Evolutionary conservation across 2,797 vertebrate species (phyloP), one percentile per base, ranked within the genome.

Genomic region (Scyliorhinus canicula): DNA sequence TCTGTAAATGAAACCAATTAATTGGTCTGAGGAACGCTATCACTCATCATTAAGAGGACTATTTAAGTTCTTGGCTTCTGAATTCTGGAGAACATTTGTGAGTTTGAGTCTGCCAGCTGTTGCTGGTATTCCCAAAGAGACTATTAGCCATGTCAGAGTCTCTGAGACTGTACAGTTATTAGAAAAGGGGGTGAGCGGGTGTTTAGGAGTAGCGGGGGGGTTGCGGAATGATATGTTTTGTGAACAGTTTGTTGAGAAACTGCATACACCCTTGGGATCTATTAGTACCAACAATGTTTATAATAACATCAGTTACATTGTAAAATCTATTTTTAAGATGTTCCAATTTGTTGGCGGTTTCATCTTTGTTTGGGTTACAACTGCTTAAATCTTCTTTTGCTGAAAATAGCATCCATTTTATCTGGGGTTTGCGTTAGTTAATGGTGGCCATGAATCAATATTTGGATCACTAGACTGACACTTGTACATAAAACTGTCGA

Each of bases 31-130:
- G 67, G 69, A 94, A 94, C 47, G 50, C 93, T 94, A 94, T 94
- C 93, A 94, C 93, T 94, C 69, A 94, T 74, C 93, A 94, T 94
- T 94, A 94, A 74, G 93, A 94, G 47, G 47, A 94, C 67, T 74
- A 94, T 71, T 74, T 94, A 94, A 94, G 93, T 74, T 94, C 50
- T 69, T 94, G 93, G 93, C 93, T 94, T 94, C 93, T 94, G 93
- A 94, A 94, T 94, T 94, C 93, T 74, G 93, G 67, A 94, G 93
- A 94, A 50, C 67, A 71, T 94, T 94, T 71, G 93, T 28, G 40
- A 94, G 28, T 67, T 65, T 69, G 40, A 93, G 65, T 93, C 40
- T 93, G 67, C 93, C 65, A 74, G 93, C 65, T 94, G 93, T n/a
- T 71, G 67, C 55, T 69, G 63, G 93, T 94, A 55, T 44, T 94